Conservation (phyloP, 2,888 invertebrate species). For the Callosobruchus maculatus region DNA sequence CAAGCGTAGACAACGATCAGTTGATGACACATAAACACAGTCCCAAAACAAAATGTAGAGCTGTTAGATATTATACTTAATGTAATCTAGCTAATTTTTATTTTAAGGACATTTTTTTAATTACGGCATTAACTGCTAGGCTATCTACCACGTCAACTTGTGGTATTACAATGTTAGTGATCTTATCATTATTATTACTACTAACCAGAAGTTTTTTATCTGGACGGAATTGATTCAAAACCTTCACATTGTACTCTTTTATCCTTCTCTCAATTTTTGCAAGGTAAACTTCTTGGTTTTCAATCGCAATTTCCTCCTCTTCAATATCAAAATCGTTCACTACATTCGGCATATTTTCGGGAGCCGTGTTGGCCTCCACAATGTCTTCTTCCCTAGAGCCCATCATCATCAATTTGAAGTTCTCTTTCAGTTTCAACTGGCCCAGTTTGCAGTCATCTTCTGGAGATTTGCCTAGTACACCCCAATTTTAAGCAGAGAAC, state of each 20-base stretch:
- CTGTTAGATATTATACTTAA: too few species aligned
- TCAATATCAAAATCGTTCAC: slow-evolving; percentile 90
- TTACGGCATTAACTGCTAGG: too few species aligned
- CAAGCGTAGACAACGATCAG: too few species aligned
- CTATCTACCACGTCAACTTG: too few species aligned
- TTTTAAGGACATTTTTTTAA: too few species aligned
- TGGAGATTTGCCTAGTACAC: slow-evolving; percentile 71
- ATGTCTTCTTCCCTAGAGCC: slow-evolving; percentile 92
- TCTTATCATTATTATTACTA: too few species aligned
- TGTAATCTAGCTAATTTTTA: too few species aligned
- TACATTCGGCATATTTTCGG: slow-evolving; percentile 79
- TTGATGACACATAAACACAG: too few species aligned
- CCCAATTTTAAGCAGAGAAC: too few species aligned
- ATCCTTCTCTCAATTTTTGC: slow-evolving; percentile 81
- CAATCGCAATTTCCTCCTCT: slow-evolving; percentile 74
- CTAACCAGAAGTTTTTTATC: slow-evolving; percentile 74
- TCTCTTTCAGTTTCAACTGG: slow-evolving; percentile 75
- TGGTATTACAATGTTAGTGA: too few species aligned
- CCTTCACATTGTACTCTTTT: slow-evolving; percentile 75
- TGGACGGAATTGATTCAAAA: slow-evolving; percentile 76
- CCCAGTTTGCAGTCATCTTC: slow-evolving; percentile 75
- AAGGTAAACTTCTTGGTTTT: slow-evolving; percentile 66
- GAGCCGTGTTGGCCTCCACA: slow-evolving; percentile 75
- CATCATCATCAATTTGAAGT: slow-evolving; percentile 95
- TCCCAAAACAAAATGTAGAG: too few species aligned